phyloP scores from a whole-genome alignment of 2,113 vertebrate genomes.

The Paradisaea rubra region DNA sequence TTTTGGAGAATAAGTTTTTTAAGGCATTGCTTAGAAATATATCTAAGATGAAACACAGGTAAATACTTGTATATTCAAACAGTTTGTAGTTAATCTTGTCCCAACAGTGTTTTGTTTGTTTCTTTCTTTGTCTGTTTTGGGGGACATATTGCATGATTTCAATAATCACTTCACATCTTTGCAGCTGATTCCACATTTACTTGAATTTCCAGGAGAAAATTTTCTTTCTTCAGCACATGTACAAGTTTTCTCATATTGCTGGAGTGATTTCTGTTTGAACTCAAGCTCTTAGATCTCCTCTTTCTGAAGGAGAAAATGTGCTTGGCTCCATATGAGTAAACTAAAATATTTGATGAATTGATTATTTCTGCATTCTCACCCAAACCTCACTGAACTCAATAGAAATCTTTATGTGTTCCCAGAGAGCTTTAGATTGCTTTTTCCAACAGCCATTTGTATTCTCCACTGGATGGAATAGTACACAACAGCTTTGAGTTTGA shows the following conservation, averaged over 20 bases:
- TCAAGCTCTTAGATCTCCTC: not conserved
- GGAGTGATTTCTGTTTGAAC: not conserved
- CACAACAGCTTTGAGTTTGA: not conserved
- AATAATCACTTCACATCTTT: not conserved
- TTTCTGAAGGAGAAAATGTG: not conserved
- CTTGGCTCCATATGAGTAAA: not conserved
- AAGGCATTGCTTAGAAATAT: not conserved
- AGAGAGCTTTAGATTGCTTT: not conserved
- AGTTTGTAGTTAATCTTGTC: not conserved
- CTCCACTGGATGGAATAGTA: not conserved
- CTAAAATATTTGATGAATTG: not conserved
- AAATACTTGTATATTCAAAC: not conserved
- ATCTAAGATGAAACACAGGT: not conserved
- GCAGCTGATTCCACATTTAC: not conserved
- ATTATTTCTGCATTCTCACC: not conserved
- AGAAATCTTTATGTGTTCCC: not conserved
- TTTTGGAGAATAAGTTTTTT: not conserved
- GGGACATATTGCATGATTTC: not conserved
- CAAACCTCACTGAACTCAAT: not conserved
- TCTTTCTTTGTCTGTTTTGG: not conserved
- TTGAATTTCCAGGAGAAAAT: not conserved
- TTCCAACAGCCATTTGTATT: not conserved
- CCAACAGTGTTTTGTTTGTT: not conserved
- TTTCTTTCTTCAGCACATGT: not conserved
- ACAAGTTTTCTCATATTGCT: not conserved